phyloP scores from a whole-genome alignment of 37 sponge, comb jelly and placozoan genomes.

The Dysidea cf. avara region DNA sequence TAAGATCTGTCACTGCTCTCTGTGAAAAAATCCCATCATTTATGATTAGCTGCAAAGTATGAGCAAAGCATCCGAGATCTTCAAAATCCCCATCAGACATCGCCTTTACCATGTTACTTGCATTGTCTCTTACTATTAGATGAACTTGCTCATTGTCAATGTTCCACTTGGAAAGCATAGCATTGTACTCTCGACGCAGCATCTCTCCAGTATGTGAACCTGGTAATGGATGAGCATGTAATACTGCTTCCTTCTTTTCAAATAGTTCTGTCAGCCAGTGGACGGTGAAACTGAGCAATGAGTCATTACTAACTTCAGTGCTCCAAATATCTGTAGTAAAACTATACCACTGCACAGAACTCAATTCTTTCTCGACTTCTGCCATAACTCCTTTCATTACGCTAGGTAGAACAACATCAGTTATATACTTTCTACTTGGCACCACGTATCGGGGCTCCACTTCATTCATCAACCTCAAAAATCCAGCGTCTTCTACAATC shows the following conservation, averaged over 20 bases:
- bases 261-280: constrained; percentile 42
- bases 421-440: constrained; percentile 48
- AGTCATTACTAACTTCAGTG: constrained; percentile 20
- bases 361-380: constrained; percentile 3
- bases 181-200: constrained; percentile 9
- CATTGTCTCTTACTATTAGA: constrained; percentile 29
- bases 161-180: constrained; percentile 37
- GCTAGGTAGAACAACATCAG: constrained; percentile 17
- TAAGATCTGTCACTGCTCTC: constrained; percentile 9
- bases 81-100: constrained; percentile 2
- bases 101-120: constrained; percentile 24
- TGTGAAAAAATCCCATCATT: constrained; percentile 43
- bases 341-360: constrained; percentile 1
- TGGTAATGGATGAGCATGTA: constrained; percentile 20
- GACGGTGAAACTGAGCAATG: constrained; percentile 38
- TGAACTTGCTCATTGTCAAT: constrained; percentile 20
- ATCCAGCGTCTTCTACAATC: constrained; percentile 37
- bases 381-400: constrained; percentile 3
- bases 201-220: constrained; percentile 42
- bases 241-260: constrained; percentile 23
- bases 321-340: constrained; percentile 53
- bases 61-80: constrained; percentile 22
- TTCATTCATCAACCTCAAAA: no score
- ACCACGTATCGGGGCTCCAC: constrained; percentile 27
- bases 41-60: constrained; percentile 30